These are phyloP conservation scores for Cantharis lateralis DNA, from an alignment of 2,888 invertebrate species.

Conservation along the genomic window DNA sequence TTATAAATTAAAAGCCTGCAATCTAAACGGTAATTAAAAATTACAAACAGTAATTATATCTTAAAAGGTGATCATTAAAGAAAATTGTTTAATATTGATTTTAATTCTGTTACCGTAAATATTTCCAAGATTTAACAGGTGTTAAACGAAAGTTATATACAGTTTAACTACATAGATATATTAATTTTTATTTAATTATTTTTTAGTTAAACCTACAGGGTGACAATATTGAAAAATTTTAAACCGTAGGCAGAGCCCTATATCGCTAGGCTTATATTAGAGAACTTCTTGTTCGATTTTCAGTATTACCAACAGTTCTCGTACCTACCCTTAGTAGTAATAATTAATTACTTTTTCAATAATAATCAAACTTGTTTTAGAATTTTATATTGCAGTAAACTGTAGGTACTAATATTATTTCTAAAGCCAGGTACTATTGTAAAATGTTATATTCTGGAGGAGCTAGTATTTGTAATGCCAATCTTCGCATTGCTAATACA, in stretches of 20 bases:
- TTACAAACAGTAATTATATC: constrained; percentile 32
- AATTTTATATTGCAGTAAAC: neutral
- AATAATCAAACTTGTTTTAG: neutral
- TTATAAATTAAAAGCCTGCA: constrained; percentile 31
- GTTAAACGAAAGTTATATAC: neutral
- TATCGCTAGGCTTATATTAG: no score
- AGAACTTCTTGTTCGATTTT: no score
- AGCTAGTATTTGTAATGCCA: constrained; percentile 35
- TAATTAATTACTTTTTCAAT: no score
- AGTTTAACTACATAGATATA: neutral
- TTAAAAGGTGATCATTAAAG: constrained; percentile 33
- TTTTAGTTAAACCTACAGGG: neutral
- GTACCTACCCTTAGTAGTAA: no score
- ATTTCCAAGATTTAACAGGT: constrained; percentile 19
- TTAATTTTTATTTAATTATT: no score
- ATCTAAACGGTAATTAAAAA: constrained; percentile 34
- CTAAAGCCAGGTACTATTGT: neutral
- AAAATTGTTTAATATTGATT: constrained; percentile 18
- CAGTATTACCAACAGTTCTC: no score
- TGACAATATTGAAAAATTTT: no score
- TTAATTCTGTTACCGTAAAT: constrained; percentile 15
- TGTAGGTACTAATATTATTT: neutral
- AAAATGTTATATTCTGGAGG: constrained; percentile 19
- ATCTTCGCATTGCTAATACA: constrained; percentile 38
- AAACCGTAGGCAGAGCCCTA: no score